Evolutionary conservation across 2,113 vertebrate genomes (phyloP).

Genomic region (Condylura cristata): DNA sequence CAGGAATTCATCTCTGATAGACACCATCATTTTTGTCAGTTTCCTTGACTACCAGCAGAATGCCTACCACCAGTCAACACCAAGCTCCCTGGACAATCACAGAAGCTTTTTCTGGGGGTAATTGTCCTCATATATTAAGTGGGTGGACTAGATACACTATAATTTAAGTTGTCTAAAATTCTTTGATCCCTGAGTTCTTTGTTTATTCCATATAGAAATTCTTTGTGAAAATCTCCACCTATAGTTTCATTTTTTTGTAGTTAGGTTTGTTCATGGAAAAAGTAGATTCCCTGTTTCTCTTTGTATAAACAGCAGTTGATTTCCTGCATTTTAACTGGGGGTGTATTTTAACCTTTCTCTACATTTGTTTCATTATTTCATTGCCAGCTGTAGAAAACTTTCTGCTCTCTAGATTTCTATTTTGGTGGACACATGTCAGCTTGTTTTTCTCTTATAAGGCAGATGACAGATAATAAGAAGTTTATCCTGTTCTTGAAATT

Average conservation of each 20-base stretch:
- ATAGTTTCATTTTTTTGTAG: not conserved
- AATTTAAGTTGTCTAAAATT: not conserved
- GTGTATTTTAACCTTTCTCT: not conserved
- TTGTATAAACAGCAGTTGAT: not conserved
- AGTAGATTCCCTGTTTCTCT: not conserved
- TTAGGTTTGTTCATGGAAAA: not conserved
- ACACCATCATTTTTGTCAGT: not conserved
- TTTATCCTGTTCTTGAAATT: slow-evolving; percentile 32
- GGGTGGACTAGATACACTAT: not conserved
- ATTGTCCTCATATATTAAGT: not conserved
- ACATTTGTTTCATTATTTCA: slow-evolving; percentile 35
- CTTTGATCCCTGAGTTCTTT: not conserved
- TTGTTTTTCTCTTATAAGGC: slow-evolving; percentile 56
- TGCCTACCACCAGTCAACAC: no score
- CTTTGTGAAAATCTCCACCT: not conserved
- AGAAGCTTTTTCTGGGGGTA: not conserved
- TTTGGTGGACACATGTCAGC: slow-evolving; percentile 47
- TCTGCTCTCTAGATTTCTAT: not conserved
- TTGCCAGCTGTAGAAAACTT: not conserved
- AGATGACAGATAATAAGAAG: slow-evolving; percentile 32
- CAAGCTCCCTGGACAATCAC: no score
- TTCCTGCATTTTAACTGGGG: not conserved
- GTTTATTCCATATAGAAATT: not conserved
- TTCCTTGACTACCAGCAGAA: not conserved
- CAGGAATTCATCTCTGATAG: not conserved